Evolutionary conservation across 2,113 vertebrate species (phyloP).

Genomic region (Talpa occidentalis): DNA sequence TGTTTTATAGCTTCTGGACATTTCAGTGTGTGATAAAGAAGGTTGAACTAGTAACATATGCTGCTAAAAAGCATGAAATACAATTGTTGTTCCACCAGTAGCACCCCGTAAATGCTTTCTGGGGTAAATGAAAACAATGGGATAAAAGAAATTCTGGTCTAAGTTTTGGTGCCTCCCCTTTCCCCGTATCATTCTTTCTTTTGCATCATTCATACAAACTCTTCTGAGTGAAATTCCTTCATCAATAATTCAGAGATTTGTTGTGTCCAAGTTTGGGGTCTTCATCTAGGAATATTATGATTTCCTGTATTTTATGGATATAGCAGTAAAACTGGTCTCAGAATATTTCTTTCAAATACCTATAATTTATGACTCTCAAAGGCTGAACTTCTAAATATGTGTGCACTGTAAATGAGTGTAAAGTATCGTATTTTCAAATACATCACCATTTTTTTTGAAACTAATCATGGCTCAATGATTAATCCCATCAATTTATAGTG

Average conservation of each 20-base stretch:
- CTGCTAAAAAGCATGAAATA: neutral
- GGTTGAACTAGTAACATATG: neutral
- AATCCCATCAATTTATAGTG: neutral
- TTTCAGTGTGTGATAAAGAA: neutral
- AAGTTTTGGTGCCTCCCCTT: neutral
- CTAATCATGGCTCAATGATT: neutral
- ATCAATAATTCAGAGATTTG: neutral
- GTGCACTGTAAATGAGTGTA: neutral
- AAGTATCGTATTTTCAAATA: neutral
- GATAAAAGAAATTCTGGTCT: neutral
- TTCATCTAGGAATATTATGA: neutral
- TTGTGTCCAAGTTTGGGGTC: neutral
- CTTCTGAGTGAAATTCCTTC: neutral
- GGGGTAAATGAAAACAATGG: neutral
- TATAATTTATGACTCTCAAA: neutral
- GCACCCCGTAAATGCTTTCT: neutral
- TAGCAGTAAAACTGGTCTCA: neutral
- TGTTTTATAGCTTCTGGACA: neutral
- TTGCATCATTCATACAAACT: neutral
- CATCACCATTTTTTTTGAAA: neutral
- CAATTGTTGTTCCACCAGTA: too few species aligned
- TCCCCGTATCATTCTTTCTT: neutral
- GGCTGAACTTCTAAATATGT: neutral
- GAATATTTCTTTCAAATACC: neutral
- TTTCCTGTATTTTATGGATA: neutral